Evolutionary conservation across 2,113 vertebrate genomes (phyloP), one percentile per base, ranked within the genome.

Genomic region (Perognathus longimembris): DNA sequence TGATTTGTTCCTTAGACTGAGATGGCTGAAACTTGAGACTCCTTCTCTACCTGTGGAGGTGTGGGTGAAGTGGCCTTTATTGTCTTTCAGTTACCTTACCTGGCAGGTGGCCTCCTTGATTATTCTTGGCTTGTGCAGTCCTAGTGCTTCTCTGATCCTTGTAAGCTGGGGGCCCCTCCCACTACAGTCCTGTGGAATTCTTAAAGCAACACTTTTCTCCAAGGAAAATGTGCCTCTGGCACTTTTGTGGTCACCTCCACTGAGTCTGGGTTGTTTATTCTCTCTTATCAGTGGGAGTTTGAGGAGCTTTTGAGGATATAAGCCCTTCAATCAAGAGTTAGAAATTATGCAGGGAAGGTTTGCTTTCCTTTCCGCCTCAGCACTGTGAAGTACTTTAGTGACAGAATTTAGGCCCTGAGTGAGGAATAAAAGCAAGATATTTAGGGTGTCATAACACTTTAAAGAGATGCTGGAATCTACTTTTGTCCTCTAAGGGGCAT

Each of bases 41-140:
- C 11, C 22, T 91, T 78, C 74, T 74, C 82, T 87, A 38, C 90
- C 90, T 92, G 64, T 70, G 69, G 59, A 87, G 88, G 89, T 92
- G 80, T 84, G 59, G 78, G 61, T 90, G 83, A 93, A 80, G 75
- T 86, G 88, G 50, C 40, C 67, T 93, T 95, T 94, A 81, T 97
- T 92, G 85, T 38, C 69, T 50, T 85, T 50, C 36, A 50, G 59
- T 92, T 94, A 89, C 87, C 80, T 94, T 82, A 30, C 88, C 64
- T 83, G 87, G 89, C 87, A 76, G 66, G 66, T 87, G 93, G 91
- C 89, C 79, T 30, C 78, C n/a, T 57, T 78, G 83, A 69, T 76
- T 94, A 78, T 93, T 93, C 54, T 59, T 93, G 74, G 81, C 77
- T 20, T 78, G 81, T 17, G 81, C 69, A 76, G 18, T 34, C 21